Conservation (phyloP, 2,113 vertebrate species). For the Pogonocichla stellata region DNA sequence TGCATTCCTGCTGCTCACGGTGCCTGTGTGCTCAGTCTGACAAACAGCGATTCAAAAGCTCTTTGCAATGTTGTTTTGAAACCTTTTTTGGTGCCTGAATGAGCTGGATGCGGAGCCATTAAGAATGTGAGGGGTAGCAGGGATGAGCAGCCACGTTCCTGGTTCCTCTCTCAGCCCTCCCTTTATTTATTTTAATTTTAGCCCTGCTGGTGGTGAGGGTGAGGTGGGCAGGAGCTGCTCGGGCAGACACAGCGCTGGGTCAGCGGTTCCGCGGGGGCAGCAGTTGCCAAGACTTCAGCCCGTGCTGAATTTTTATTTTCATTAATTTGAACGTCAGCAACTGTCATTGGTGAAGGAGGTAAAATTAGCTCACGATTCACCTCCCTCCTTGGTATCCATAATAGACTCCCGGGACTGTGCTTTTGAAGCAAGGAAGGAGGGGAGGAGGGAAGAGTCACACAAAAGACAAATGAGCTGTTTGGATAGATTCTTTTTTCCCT, state of each 20-base stretch:
- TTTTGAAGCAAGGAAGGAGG: neutral
- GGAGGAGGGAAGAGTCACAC: conserved; percentile 13
- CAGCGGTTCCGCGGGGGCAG: conserved; percentile 56
- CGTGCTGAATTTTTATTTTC: conserved; percentile 53
- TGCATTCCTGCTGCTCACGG: neutral
- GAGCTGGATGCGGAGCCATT: neutral
- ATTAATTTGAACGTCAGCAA: conserved; percentile 60
- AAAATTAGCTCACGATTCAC: conserved; percentile 48
- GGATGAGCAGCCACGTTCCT: neutral
- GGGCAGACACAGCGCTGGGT: conserved; percentile 23
- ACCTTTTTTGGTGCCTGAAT: conserved; percentile 4
- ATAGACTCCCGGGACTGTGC: conserved; percentile 9
- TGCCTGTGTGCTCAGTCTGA: neutral
- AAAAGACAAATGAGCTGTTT: conserved; percentile 33
- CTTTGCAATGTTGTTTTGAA: neutral
- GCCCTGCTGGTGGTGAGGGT: neutral
- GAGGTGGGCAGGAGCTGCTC: neutral
- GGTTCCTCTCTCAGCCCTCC: neutral
- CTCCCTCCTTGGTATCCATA: conserved; percentile 1
- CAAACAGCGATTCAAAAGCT: neutral
- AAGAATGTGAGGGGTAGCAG: neutral
- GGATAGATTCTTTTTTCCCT: neutral
- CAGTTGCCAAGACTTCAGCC: conserved; percentile 53
- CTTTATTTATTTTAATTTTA: conserved; percentile 31
- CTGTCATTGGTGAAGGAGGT: conserved; percentile 49